Evolutionary conservation across 2,113 vertebrate species (phyloP).

Genomic region (Microcebus tavaratra): DNA sequence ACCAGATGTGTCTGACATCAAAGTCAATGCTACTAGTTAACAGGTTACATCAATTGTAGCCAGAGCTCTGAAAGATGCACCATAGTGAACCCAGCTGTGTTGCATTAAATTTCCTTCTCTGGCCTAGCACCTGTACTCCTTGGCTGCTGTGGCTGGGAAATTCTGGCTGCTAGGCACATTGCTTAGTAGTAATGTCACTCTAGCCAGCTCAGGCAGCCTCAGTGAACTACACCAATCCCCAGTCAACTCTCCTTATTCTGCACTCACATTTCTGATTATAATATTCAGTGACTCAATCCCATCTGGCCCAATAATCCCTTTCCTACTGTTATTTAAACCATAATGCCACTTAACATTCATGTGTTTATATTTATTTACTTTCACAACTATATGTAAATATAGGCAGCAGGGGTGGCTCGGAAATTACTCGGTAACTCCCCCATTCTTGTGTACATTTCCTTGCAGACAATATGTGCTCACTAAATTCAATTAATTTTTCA

Average conservation of each 20-base stretch:
- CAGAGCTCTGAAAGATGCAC: background rate
- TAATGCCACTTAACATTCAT: background rate
- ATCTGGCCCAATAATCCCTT: background rate
- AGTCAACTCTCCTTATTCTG: background rate
- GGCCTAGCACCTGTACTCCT: background rate
- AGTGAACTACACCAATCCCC: background rate
- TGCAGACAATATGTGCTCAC: background rate
- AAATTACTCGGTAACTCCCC: background rate
- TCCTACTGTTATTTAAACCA: background rate
- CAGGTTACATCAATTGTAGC: background rate
- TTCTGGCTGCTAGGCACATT: background rate
- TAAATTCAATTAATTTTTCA: background rate
- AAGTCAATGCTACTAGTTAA: conserved; percentile 27
- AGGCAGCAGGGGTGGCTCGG: background rate
- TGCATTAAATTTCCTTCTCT: background rate
- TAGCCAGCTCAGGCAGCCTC: background rate
- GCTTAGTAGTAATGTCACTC: background rate
- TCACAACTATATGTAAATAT: background rate
- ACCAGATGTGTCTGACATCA: conserved; percentile 25
- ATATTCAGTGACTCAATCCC: background rate
- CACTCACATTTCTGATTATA: background rate
- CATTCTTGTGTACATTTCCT: background rate
- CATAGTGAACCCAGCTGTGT: background rate
- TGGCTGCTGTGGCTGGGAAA: background rate
- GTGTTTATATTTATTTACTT: background rate